These are phyloP conservation scores for Hypomecis punctinalis DNA, from an alignment of 2,888 invertebrate genomes.

Conservation along the genomic window DNA sequence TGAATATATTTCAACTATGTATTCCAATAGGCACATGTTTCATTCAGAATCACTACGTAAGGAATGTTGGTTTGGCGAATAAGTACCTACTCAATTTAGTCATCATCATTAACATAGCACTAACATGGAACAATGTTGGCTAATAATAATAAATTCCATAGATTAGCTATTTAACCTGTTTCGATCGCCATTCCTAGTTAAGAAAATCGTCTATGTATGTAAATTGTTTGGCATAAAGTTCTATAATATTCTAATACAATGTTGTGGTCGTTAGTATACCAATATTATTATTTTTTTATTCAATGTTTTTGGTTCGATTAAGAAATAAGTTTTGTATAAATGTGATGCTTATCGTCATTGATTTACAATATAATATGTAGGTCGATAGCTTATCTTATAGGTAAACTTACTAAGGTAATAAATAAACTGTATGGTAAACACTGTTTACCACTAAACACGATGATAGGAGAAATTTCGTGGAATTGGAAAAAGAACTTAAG, in stretches of 20 bases:
- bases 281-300: no score
- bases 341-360: no score
- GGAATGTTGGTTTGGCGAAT: slow-evolving; percentile 4
- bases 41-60: slow-evolving; percentile 3
- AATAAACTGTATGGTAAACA: no score
- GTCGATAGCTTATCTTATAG: no score
- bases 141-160: slow-evolving; percentile 13
- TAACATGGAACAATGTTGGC: background rate
- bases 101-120: slow-evolving; percentile 1
- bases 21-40: slow-evolving; percentile 9
- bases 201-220: background rate
- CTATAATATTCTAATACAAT: background rate
- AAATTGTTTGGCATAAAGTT: background rate
- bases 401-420: no score
- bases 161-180: background rate
- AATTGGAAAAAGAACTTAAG: no score
- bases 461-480: no score
- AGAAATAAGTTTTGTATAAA: no score
- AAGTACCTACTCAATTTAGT: background rate
- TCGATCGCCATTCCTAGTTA: background rate
- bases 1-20: background rate
- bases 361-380: no score
- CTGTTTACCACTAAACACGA: no score
- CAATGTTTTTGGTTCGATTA: no score
- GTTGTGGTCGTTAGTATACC: background rate